Conservation (phyloP, 37 sponge, comb jelly and placozoan genomes). For the Diacarnus erythraeanus region DNA sequence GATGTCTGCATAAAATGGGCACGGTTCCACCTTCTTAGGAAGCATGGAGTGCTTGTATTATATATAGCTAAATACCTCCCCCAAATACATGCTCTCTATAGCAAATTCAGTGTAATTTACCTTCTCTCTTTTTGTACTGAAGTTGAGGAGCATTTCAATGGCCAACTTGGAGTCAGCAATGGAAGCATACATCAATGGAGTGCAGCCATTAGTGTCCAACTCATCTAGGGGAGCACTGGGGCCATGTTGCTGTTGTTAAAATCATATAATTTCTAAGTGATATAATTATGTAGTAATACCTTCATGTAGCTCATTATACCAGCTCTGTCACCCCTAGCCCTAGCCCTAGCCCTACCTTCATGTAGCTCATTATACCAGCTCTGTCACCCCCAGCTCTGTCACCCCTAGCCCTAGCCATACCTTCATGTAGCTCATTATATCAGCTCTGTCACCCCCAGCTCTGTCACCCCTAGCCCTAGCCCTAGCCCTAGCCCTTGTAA, state of each 20-base stretch:
- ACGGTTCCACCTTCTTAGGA: too few species aligned
- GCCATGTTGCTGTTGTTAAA: conserved; percentile 33
- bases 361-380: conserved; percentile 57
- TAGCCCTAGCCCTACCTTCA: conserved; percentile 67
- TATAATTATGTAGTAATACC: conserved; percentile 35
- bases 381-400: conserved; percentile 59
- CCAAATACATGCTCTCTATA: too few species aligned
- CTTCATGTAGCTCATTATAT: conserved; percentile 74
- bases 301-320: conserved; percentile 72
- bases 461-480: too few species aligned
- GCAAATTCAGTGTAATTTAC: too few species aligned
- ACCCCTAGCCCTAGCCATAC: too few species aligned
- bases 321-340: conserved; percentile 51
- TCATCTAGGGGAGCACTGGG: conserved; percentile 53
- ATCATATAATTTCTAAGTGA: too few species aligned
- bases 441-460: conserved; percentile 49
- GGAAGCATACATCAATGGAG: conserved; percentile 90
- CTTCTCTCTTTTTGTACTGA: conserved; percentile 70
- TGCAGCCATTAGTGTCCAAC: conserved; percentile 71
- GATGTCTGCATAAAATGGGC: too few species aligned
- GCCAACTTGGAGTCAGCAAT: conserved; percentile 71
- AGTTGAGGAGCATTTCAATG: conserved; percentile 78
- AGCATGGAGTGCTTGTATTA: too few species aligned
- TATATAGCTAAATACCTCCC: too few species aligned
- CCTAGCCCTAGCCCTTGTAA: too few species aligned